phyloP scores from a whole-genome alignment of 2,797 vertebrate species.

The Crocodylus rhombifer region DNA sequence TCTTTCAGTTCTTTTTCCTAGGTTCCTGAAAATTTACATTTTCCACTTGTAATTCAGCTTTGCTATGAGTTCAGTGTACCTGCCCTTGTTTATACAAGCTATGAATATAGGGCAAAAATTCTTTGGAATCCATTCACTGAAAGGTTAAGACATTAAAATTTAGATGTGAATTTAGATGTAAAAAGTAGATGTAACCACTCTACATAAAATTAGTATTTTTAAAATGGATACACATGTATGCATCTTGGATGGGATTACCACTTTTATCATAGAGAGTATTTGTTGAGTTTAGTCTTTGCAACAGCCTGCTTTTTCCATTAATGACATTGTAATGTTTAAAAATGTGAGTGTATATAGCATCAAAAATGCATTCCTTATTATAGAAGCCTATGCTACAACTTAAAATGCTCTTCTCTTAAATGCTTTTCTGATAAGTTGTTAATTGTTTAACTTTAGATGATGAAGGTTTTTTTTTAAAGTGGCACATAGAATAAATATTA shows the following conservation, averaged over 20 bases:
- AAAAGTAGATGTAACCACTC: neutral
- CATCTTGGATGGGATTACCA: too few species aligned
- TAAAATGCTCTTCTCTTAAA: neutral
- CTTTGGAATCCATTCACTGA: neutral
- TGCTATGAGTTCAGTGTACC: neutral
- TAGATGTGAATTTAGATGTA: neutral
- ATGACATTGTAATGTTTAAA: neutral
- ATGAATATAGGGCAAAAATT: neutral
- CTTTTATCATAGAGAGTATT: neutral
- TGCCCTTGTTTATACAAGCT: neutral
- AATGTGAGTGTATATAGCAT: neutral
- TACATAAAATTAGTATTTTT: neutral
- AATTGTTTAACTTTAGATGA: neutral
- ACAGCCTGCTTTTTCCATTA: neutral
- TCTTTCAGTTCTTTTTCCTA: neutral
- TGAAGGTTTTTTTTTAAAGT: neutral
- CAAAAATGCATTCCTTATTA: neutral
- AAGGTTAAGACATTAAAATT: neutral
- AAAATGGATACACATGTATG: neutral
- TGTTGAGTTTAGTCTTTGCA: neutral
- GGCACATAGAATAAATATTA: conserved; percentile 36
- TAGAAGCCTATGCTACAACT: neutral
- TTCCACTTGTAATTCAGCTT: neutral
- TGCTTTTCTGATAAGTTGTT: neutral
- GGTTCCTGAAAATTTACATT: neutral